Evolutionary conservation across 2,797 vertebrate species (phyloP).

Genomic region (Pagetopsis macropterus): DNA sequence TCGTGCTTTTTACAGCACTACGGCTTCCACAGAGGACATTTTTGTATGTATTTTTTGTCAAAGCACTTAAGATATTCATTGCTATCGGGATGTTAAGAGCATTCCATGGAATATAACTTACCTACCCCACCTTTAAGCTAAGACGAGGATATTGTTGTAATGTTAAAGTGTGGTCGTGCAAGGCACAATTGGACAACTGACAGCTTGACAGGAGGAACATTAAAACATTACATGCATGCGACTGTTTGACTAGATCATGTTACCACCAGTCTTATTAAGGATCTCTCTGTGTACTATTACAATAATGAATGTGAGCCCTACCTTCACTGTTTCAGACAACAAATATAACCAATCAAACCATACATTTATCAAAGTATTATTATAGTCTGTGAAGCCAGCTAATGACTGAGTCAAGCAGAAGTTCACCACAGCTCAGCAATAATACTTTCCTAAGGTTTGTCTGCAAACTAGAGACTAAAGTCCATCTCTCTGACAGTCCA

Average conservation of each 20-base stretch:
- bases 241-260: background rate
- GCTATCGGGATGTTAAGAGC: too few species aligned
- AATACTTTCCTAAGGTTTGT: background rate
- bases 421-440: background rate
- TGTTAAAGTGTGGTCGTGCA: background rate
- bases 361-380: background rate
- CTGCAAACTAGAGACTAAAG: background rate
- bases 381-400: background rate
- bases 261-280: background rate
- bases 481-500: background rate
- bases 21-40: too few species aligned
- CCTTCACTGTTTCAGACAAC: background rate
- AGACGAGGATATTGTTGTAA: background rate
- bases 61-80: too few species aligned
- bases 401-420: background rate
- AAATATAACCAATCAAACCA: background rate
- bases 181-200: background rate
- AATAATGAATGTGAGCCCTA: background rate
- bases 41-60: too few species aligned
- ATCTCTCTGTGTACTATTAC: background rate
- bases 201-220: background rate
- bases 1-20: too few species aligned
- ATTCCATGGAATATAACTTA: too few species aligned
- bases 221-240: background rate
- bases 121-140: background rate